Evolutionary conservation across 2,888 invertebrate species (phyloP).

Genomic region (Hirudinaria manillensis): DNA sequence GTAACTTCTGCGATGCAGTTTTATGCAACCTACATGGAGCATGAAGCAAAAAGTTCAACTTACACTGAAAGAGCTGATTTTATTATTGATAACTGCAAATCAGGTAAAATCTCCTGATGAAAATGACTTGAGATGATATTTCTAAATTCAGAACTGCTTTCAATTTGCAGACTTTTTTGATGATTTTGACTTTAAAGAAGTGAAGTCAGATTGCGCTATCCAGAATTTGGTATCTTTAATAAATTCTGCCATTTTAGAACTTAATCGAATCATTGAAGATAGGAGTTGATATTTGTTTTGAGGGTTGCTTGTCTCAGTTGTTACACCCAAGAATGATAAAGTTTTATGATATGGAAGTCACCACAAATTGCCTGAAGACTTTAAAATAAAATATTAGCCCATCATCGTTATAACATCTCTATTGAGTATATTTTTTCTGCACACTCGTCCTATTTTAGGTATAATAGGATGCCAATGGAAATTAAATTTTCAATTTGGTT

Average conservation of each 20-base stretch:
- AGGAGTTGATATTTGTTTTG: neutral
- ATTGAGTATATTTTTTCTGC: too few relatives aligned
- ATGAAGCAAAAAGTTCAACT: constrained; percentile 19
- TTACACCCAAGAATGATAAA: too few relatives aligned
- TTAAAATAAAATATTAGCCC: too few relatives aligned
- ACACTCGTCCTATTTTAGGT: too few relatives aligned
- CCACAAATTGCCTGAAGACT: too few relatives aligned
- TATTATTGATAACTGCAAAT: constrained; percentile 19
- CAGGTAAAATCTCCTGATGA: constrained; percentile 11
- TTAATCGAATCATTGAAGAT: constrained; percentile 5
- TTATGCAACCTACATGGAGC: constrained; percentile 23
- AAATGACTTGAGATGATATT: neutral
- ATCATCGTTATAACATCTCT: too few relatives aligned
- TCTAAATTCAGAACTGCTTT: neutral
- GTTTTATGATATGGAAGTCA: too few relatives aligned
- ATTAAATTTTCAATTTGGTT: too few relatives aligned
- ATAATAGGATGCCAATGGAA: too few relatives aligned
- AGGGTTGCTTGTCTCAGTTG: too few relatives aligned
- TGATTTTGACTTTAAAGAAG: constrained; percentile 1
- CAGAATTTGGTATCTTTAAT: neutral
- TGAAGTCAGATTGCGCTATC: constrained; percentile 10
- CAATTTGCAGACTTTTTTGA: neutral
- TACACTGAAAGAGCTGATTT: constrained; percentile 17
- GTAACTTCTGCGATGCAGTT: constrained; percentile 9
- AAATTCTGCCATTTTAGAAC: constrained; percentile 4